Evolutionary conservation across 2,888 invertebrate species (phyloP), one percentile per base, ranked within the genome.

Genomic region (Dioctria rufipes): DNA sequence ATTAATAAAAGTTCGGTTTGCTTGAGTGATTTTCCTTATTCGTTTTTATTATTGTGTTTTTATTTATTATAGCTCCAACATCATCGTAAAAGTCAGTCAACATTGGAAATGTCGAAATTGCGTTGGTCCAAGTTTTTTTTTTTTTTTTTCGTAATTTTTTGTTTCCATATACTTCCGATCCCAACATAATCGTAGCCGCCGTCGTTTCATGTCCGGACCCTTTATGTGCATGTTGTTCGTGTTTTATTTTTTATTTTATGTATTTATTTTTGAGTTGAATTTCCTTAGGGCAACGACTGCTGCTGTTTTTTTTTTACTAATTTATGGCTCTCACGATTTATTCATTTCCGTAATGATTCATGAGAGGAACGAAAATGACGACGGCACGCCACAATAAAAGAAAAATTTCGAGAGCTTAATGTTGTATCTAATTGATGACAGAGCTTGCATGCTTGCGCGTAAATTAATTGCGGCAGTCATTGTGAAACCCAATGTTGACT

Each of bases 261-360:
- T 67, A 25, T 25, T 25, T 25, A 25, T 25, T 25, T 67, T 43
- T 49, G 67, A 46, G 67, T 46, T 46, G 67, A 42, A 67, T 67
- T 67, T 67, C 46, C 43, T 67, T 46, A 46, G 43, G 42, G 67
- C 46, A 67, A 67, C 67, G 67, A 67, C 40, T 67, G 67, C 67
- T 46, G 46, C 25, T 25, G 25, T 25, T 25, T 25, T 25, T 25
- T 67, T 67, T 67, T 67, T 13, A 67, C 67, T 67, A 67, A 67
- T 67, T 67, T 67, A 67, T 67, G 67, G 67, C 67, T 67, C 67
- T 67, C 67, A 67, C 67, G 67, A 67, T 49, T 67, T 67, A 67
- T 67, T 67, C 67, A 67, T 67, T 67, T 67, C 67, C 67, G 67
- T 67, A 49, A 67, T 67, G 67, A 67, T 43, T 67, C 67, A 67